These are phyloP conservation scores for Pseudochromis fuscus DNA, from an alignment of 2,797 vertebrate species.

Conservation along the genomic window DNA sequence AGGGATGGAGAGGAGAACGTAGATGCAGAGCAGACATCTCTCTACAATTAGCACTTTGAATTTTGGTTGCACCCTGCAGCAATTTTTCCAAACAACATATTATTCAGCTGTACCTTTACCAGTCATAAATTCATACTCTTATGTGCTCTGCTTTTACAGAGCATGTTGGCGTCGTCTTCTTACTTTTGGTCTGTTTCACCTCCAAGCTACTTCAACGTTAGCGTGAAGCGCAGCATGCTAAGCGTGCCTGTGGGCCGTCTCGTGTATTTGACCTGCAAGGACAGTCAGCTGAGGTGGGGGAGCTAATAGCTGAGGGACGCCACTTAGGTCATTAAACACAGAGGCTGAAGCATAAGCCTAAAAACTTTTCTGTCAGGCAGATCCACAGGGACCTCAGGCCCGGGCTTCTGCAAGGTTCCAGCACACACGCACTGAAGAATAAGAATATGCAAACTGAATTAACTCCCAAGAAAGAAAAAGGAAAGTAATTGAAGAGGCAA, in stretches of 20 bases:
- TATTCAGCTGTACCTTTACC: background rate
- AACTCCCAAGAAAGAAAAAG: slow-evolving; percentile 59
- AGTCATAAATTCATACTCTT: background rate
- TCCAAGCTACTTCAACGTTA: slow-evolving; percentile 23
- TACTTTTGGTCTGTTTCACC: slow-evolving; percentile 29
- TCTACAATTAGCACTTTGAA: background rate
- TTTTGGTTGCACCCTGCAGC: background rate
- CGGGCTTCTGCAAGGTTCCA: slow-evolving; percentile 53
- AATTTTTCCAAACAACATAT: background rate
- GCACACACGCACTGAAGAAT: slow-evolving; percentile 54
- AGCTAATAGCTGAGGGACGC: slow-evolving; percentile 77
- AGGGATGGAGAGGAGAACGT: slow-evolving; percentile 3
- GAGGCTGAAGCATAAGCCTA: slow-evolving; percentile 64
- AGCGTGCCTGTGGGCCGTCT: slow-evolving; percentile 54
- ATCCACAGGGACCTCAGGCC: slow-evolving; percentile 55
- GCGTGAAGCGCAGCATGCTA: slow-evolving; percentile 58
- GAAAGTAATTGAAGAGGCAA: slow-evolving; percentile 54
- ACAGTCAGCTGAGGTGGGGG: slow-evolving; percentile 63
- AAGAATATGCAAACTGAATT: slow-evolving; percentile 65
- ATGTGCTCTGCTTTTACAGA: slow-evolving; percentile 16
- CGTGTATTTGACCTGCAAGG: slow-evolving; percentile 76
- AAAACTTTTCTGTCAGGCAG: slow-evolving; percentile 62
- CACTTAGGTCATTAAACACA: slow-evolving; percentile 78
- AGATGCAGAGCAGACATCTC: slow-evolving; percentile 12
- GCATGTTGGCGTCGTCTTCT: too few relatives aligned